Base-by-base conservation (phyloP, 2,888 invertebrate genomes). In the Megastigmus dorsalis region DNA sequence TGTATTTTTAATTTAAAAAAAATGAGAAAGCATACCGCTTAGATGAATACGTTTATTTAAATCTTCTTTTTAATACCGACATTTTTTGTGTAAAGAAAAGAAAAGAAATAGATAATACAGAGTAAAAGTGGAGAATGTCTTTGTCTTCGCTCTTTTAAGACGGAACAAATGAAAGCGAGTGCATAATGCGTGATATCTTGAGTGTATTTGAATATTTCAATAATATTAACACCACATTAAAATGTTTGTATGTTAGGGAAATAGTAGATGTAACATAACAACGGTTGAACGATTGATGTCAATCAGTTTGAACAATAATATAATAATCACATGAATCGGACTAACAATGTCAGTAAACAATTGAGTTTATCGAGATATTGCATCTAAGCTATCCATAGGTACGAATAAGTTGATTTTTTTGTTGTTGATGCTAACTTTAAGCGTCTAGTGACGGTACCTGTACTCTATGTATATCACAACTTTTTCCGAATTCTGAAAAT, bases 381-480 rank as follows among this genome's bases (percentile, higher is more conserved):
- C 41, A 43, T 74, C 48, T 63, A 57, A 68, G 54, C 30, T 59
- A 65, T 60, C 57, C 26, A 33, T 59, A 74, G 45, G 33, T 82
- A 81, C 77, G 72, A 76, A 80, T 81, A 81, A 82, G 76, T 74
- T 78, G 78, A 80, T 41, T 60, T 69, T n/a, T 74, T 81, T 77
- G 80, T 80, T 80, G 80, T 77, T 83, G 82, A 70, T 79, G 79
- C 77, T 72, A 78, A 79, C 28, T 62, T 70, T 60, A 60, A 77
- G 80, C 77, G 59, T 76, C 74, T 76, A 48, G 76, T 69, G 78
- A 77, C 81, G 81, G 84, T 84, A 84, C 83, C 83, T 84, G 82
- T 83, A 81, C 78, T 82, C 80, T 81, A 79, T 82, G 81, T 83
- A 82, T 82, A 83, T 81, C 77, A 80, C 82, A 81, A 80, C 78